phyloP scores from a whole-genome alignment of 2,797 vertebrate species.

The Acridotheres tristis region DNA sequence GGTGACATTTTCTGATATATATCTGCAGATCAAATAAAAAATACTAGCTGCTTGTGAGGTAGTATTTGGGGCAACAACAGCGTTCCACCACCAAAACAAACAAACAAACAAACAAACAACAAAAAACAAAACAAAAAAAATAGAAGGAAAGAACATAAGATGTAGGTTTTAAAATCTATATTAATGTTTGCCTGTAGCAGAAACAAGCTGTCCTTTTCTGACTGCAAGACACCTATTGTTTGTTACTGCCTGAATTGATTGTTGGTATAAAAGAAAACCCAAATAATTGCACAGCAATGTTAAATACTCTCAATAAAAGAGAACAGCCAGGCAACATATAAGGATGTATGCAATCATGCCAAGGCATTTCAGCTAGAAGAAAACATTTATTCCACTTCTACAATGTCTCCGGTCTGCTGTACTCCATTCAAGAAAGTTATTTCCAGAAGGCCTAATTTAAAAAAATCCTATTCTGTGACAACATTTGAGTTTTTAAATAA shows the following conservation, averaged over 20 bases:
- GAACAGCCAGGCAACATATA: neutral
- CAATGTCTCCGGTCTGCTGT: neutral
- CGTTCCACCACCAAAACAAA: neutral
- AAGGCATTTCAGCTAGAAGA: neutral
- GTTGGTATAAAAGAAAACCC: neutral
- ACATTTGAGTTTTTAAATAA: neutral
- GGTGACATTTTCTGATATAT: neutral
- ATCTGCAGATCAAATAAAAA: neutral
- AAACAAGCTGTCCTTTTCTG: neutral
- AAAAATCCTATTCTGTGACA: neutral
- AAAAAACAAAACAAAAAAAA: neutral
- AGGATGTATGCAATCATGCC: neutral
- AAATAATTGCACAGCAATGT: neutral
- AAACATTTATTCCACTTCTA: neutral
- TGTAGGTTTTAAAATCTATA: neutral
- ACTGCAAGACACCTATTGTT: neutral
- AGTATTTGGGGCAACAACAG: neutral
- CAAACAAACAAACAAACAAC: too few relatives aligned
- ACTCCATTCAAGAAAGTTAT: neutral
- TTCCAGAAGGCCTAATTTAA: neutral
- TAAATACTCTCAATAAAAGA: neutral
- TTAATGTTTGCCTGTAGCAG: neutral
- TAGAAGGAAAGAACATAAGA: neutral
- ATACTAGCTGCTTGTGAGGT: neutral
- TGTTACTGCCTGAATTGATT: neutral